Evolutionary conservation across 2,888 invertebrate species (phyloP).

Genomic region (Lithophane semibrunnea): DNA sequence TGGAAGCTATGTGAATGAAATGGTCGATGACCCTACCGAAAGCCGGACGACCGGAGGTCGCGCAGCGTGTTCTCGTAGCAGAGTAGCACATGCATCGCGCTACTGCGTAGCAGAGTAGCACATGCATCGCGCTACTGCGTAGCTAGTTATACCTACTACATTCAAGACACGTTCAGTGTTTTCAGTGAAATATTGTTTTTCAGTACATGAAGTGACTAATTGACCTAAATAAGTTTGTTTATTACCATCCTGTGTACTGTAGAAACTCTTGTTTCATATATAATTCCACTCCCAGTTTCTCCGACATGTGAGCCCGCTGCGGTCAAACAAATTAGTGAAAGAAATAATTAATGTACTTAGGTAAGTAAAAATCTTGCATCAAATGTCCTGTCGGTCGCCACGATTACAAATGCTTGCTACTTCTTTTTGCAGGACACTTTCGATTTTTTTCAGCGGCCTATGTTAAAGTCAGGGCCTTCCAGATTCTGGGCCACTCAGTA

Average conservation of each 20-base stretch:
- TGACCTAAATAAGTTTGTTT: not conserved
- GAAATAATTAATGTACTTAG: not conserved
- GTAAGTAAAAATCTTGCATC: no score
- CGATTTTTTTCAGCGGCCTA: no score
- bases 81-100: conserved; percentile 7
- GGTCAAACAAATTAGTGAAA: conserved; percentile 51
- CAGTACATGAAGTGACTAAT: not conserved
- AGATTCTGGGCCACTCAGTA: no score
- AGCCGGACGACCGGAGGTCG: not conserved
- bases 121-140: conserved; percentile 9
- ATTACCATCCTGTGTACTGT: conserved; percentile 96
- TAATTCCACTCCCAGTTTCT: conserved; percentile 94
- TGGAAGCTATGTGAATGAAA: not conserved
- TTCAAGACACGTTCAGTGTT: not conserved
- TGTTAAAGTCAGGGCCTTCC: no score
- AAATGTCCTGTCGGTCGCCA: no score
- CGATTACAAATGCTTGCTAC: no score
- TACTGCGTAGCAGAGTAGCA: conserved; percentile 22
- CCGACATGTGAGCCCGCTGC: conserved; percentile 95
- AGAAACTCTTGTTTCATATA: conserved; percentile 98
- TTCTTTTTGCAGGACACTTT: no score
- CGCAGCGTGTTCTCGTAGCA: not conserved
- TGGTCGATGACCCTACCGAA: not conserved
- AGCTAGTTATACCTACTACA: not conserved
- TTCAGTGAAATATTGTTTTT: not conserved